These are phyloP conservation scores for Sakesphorus luctuosus DNA, from an alignment of 2,113 vertebrate genomes.

Conservation along the genomic window DNA sequence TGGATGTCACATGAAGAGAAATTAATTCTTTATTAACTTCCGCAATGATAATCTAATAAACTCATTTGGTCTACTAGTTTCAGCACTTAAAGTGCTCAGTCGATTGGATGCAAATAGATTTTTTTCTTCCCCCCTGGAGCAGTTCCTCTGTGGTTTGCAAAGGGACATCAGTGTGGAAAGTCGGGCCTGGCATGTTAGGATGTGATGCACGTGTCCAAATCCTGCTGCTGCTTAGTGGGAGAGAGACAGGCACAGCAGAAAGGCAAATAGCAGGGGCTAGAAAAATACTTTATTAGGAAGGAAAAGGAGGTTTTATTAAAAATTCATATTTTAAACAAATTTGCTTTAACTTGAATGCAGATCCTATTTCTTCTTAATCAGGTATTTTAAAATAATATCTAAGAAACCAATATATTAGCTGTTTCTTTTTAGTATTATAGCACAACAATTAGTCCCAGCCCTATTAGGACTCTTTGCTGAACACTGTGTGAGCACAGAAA, in stretches of 20 bases:
- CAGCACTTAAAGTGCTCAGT: slow-evolving; percentile 77
- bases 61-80: slow-evolving; percentile 83
- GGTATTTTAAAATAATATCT: background rate
- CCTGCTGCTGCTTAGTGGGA: background rate
- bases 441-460: background rate
- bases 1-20: slow-evolving; percentile 89
- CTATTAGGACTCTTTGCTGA: background rate
- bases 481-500: background rate
- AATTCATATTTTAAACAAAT: background rate
- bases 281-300: background rate
- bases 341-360: background rate
- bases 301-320: background rate
- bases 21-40: slow-evolving; percentile 98
- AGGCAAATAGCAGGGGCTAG: background rate
- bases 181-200: background rate
- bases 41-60: slow-evolving; percentile 89
- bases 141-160: slow-evolving; percentile 68
- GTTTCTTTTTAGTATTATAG: background rate
- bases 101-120: slow-evolving; percentile 78
- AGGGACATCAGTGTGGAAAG: slow-evolving; percentile 70
- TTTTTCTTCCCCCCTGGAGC: slow-evolving; percentile 74
- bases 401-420: background rate
- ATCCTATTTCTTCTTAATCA: background rate
- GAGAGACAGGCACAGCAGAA: background rate
- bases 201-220: background rate